phyloP scores from a whole-genome alignment of 1,140 invertebrate species.

The Papilio xuthus region DNA sequence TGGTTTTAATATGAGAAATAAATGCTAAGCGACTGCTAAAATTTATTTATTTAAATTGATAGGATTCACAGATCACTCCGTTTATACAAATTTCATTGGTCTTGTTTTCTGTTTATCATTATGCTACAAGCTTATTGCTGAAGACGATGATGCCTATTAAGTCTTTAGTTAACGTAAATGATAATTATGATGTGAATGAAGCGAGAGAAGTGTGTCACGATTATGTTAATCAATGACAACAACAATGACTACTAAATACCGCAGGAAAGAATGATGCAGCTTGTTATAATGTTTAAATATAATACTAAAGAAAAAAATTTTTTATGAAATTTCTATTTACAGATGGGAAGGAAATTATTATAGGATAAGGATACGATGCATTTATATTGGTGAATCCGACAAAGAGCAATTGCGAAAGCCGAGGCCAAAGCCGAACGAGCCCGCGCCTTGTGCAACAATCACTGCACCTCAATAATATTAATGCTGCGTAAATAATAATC shows the following conservation, averaged over 20 bases:
- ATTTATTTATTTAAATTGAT: not conserved
- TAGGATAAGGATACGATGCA: slow-evolving; percentile 27
- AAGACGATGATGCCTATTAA: not conserved
- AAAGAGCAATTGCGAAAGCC: slow-evolving; percentile 42
- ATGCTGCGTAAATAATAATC: slow-evolving; percentile 13
- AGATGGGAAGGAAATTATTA: slow-evolving; percentile 29
- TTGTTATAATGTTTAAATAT: not conserved
- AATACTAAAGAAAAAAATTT: not conserved
- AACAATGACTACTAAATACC: slow-evolving; percentile 7
- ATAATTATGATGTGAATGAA: slow-evolving; percentile 18
- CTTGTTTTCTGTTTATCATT: too few species aligned
- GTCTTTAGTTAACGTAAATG: not conserved
- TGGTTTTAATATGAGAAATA: too few species aligned
- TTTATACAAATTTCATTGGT: not conserved
- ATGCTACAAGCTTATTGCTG: not conserved
- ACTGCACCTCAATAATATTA: slow-evolving; percentile 28
- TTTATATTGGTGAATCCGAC: slow-evolving; percentile 26
- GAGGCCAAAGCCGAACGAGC: slow-evolving; percentile 36
- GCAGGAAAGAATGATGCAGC: not conserved
- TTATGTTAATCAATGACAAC: not conserved
- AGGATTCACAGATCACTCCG: not conserved
- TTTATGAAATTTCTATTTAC: not conserved
- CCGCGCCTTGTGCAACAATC: slow-evolving; percentile 17
- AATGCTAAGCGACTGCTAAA: too few species aligned
- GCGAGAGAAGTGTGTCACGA: slow-evolving; percentile 17